A percentile compares a stretch with the other conserved stretches of the same genome.
Evolutionary conservation across 2,113 vertebrate genomes (phyloP).

Genomic region (Prunella fulvescens): DNA sequence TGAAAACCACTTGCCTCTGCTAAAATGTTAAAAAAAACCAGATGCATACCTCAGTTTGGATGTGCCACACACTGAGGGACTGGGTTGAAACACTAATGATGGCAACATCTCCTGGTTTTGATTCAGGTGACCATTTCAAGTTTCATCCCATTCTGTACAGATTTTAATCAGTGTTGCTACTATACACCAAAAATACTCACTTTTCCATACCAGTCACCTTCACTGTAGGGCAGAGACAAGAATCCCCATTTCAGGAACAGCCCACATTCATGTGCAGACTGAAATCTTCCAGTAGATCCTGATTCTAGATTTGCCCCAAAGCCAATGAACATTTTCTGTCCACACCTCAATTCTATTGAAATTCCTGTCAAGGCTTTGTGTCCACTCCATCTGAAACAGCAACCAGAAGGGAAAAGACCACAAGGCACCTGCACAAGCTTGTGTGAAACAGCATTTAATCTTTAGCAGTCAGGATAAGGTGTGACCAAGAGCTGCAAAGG

Average conservation of each 20-base stretch:
- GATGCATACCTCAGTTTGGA: background rate
- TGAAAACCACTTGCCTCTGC: background rate
- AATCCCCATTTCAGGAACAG: background rate
- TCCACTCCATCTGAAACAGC: background rate
- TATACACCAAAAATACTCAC: background rate
- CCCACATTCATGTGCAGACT: background rate
- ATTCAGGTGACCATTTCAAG: background rate
- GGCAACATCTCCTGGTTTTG: background rate
- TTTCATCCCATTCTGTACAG: background rate
- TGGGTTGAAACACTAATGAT: background rate
- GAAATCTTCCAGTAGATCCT: background rate
- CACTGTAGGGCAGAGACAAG: background rate
- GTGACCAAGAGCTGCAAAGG: background rate
- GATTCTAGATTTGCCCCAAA: background rate
- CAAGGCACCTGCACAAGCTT: background rate
- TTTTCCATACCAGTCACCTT: background rate
- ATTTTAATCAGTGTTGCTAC: background rate
- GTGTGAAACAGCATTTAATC: background rate
- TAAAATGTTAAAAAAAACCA: background rate
- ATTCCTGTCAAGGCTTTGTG: background rate
- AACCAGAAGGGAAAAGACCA: background rate
- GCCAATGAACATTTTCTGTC: background rate
- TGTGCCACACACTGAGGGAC: background rate
- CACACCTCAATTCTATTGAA: background rate
- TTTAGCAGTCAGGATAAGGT: background rate